These are phyloP conservation scores for Zosterops lateralis DNA, from an alignment of 2,113 vertebrate genomes.

Conservation along the genomic window DNA sequence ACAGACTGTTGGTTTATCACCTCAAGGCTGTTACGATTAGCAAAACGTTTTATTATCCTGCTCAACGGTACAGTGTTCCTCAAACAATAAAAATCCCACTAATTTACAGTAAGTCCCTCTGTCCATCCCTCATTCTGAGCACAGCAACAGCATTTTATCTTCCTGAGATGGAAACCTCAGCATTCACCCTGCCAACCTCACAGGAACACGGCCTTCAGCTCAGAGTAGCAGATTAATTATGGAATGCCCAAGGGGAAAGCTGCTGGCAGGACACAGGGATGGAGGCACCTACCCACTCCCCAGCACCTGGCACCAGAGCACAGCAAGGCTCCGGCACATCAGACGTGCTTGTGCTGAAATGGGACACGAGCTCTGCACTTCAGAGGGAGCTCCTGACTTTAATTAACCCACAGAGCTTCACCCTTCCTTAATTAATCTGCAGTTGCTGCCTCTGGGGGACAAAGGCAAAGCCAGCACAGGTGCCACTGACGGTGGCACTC, in stretches of 20 bases:
- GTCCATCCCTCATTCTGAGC: accelerated
- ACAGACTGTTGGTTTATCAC: background rate
- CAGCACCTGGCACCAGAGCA: background rate
- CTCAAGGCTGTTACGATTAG: background rate
- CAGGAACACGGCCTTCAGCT: background rate
- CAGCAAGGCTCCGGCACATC: background rate
- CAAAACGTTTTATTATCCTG: background rate
- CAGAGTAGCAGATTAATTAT: background rate
- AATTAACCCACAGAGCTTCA: background rate
- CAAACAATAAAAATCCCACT: background rate
- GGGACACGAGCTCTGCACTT: background rate
- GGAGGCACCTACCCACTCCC: background rate
- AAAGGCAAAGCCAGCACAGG: background rate
- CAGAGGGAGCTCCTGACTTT: background rate
- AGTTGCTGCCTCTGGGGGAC: background rate
- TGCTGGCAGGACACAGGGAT: background rate
- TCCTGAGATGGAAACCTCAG: accelerated
- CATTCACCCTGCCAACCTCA: background rate
- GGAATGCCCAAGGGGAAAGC: background rate
- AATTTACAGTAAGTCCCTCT: background rate
- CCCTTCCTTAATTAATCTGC: background rate
- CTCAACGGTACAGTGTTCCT: background rate
- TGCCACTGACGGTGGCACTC: background rate
- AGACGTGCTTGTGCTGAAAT: accelerated
- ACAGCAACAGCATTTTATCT: accelerated